Evolutionary conservation across 1,140 invertebrate species (phyloP).

Genomic region (Procambarus clarkii): DNA sequence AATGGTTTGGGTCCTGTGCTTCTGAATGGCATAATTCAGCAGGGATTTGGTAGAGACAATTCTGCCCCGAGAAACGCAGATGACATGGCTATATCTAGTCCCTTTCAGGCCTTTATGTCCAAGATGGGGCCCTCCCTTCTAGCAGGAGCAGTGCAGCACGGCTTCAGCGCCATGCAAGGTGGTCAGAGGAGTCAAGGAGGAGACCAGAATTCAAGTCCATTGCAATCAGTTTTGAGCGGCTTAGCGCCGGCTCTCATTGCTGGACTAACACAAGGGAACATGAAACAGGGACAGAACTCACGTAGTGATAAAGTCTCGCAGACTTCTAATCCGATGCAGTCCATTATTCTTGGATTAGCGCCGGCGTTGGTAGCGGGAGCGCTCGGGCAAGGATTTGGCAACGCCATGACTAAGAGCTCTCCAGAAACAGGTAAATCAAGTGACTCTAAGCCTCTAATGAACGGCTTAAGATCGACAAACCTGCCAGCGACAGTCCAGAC

Average conservation of each 20-base stretch:
- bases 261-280: neutral
- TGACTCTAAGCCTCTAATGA: neutral
- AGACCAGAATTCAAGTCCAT: neutral
- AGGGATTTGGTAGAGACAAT: neutral
- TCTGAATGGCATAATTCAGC: neutral
- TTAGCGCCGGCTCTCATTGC: neutral
- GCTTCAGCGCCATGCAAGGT: neutral
- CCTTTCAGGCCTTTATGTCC: neutral
- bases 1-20: conserved; percentile 2
- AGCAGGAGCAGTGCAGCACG: neutral
- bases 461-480: neutral
- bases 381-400: neutral
- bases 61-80: neutral
- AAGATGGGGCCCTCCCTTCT: conserved; percentile 7
- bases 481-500: neutral
- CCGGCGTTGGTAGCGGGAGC: neutral
- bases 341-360: neutral
- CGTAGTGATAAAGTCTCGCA: neutral
- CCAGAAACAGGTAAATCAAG: neutral
- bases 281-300: neutral
- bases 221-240: conserved; percentile 11
- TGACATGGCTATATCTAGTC: neutral
- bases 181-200: neutral
- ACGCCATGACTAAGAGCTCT: neutral
- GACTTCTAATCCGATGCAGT: conserved; percentile 1